phyloP scores from a whole-genome alignment of 1,140 invertebrate species.

The Andricus grossulariae region DNA sequence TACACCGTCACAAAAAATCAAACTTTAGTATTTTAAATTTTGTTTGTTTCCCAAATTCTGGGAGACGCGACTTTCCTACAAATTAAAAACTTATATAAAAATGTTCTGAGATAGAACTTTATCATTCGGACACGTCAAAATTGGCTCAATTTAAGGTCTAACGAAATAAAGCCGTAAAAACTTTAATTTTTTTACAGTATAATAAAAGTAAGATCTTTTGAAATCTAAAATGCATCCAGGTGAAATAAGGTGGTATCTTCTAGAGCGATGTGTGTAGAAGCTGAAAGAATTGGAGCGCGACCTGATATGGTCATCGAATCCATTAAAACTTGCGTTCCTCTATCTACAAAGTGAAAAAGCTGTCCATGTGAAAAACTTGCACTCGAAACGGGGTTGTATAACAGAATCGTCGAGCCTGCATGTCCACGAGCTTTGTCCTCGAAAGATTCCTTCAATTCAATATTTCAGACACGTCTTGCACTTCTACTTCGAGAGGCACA shows the following conservation, averaged over 20 bases:
- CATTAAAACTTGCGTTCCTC: constrained; percentile 62
- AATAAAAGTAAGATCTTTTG: no score
- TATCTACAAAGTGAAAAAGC: constrained; percentile 62
- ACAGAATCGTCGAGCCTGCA: constrained; percentile 42
- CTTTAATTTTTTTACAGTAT: no score
- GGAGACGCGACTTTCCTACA: no score
- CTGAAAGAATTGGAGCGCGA: constrained; percentile 69
- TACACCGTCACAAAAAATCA: no score
- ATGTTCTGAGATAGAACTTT: no score
- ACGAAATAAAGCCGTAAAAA: no score
- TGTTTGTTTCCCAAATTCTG: no score
- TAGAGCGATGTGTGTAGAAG: constrained; percentile 38
- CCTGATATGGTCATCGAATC: constrained; percentile 62
- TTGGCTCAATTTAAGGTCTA: no score
- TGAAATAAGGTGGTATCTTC: constrained; percentile 32
- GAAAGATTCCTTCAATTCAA: not conserved
- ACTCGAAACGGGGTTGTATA: constrained; percentile 56
- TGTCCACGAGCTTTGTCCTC: constrained; percentile 25
- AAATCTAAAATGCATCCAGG: no score
- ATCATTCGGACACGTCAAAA: no score
- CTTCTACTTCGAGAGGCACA: not conserved
- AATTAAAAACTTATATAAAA: no score
- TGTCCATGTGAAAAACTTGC: constrained; percentile 64
- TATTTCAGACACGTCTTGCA: not conserved
- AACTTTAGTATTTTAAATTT: no score